phyloP scores from a whole-genome alignment of 2,113 vertebrate genomes.

The Stomatorhinus ivindoensis region DNA sequence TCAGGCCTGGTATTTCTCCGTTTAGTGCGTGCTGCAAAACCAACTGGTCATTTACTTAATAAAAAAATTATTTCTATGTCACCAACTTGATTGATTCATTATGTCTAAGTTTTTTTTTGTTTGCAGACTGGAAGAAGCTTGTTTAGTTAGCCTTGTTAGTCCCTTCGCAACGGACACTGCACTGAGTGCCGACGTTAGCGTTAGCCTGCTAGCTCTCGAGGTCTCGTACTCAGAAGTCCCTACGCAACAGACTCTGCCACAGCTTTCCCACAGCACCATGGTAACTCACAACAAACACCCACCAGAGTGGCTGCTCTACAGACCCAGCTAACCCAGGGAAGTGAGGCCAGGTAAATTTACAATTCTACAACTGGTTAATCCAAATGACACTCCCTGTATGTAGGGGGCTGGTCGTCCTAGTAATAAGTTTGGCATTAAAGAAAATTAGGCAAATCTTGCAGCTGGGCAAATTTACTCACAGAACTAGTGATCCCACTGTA shows the following conservation, averaged over 20 bases:
- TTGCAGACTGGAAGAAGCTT: conserved; percentile 26
- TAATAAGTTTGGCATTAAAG: conserved; percentile 19
- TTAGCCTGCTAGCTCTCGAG: not conserved
- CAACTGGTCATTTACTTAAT: conserved; percentile 63
- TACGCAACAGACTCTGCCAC: not conserved
- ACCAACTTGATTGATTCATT: conserved; percentile 25
- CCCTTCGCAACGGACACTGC: not conserved
- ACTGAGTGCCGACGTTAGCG: no score
- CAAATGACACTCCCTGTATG: conserved; percentile 23
- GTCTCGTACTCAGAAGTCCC: not conserved
- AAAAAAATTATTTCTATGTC: conserved; percentile 60
- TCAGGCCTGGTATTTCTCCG: conserved; percentile 44
- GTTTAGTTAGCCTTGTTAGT: no score
- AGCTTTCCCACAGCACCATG: conserved; percentile 36
- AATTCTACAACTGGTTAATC: conserved; percentile 24
- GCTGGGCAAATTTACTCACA: conserved; percentile 38
- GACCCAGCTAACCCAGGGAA: conserved; percentile 36
- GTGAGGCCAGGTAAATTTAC: conserved; percentile 1
- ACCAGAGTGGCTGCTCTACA: conserved; percentile 25
- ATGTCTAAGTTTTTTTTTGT: not conserved
- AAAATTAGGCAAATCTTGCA: not conserved
- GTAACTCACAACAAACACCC: conserved; percentile 57
- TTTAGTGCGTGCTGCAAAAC: conserved; percentile 55
- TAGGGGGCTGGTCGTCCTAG: conserved; percentile 21
- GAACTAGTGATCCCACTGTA: not conserved